phyloP scores from a whole-genome alignment of 1,140 invertebrate genomes.

The Oedothorax gibbosus region DNA sequence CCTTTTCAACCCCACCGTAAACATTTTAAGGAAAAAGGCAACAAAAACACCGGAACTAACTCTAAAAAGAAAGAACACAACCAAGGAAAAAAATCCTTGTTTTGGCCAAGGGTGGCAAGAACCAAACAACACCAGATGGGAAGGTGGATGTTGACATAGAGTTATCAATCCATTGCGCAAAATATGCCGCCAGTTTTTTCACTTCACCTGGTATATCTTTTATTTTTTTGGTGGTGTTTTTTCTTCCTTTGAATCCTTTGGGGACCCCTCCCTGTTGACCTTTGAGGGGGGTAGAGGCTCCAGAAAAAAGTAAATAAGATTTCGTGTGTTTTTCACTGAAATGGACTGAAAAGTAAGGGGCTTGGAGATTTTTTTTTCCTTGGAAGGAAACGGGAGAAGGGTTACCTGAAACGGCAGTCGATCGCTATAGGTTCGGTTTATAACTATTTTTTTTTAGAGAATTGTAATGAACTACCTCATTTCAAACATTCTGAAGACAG shows the following conservation, averaged over 20 bases:
- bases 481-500: too few relatives aligned
- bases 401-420: slow-evolving; percentile 33
- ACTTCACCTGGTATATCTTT: slow-evolving; percentile 5
- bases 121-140: slow-evolving; percentile 57
- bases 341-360: slow-evolving; percentile 12
- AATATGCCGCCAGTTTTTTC: slow-evolving; percentile 50
- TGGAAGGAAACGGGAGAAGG: slow-evolving; percentile 7
- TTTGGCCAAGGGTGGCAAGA: slow-evolving; percentile 1
- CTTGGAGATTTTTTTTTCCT: slow-evolving; percentile 13
- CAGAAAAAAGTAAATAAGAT: slow-evolving; percentile 15
- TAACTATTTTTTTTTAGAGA: too few relatives aligned
- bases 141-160: slow-evolving; percentile 56
- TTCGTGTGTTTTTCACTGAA: slow-evolving; percentile 19
- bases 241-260: slow-evolving; percentile 43
- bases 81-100: slow-evolving; percentile 44
- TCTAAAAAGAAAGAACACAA: too few relatives aligned
- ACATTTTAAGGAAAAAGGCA: slow-evolving; percentile 48
- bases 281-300: slow-evolving; percentile 1
- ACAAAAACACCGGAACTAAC: slow-evolving; percentile 58
- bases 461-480: too few relatives aligned
- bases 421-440: background rate
- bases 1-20: slow-evolving; percentile 9
- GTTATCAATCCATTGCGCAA: slow-evolving; percentile 61
- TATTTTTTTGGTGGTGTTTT: slow-evolving; percentile 13
- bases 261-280: slow-evolving; percentile 60